These are phyloP conservation scores for Parapsyche elsis DNA, from an alignment of 1,140 invertebrate species.

Conservation along the genomic window DNA sequence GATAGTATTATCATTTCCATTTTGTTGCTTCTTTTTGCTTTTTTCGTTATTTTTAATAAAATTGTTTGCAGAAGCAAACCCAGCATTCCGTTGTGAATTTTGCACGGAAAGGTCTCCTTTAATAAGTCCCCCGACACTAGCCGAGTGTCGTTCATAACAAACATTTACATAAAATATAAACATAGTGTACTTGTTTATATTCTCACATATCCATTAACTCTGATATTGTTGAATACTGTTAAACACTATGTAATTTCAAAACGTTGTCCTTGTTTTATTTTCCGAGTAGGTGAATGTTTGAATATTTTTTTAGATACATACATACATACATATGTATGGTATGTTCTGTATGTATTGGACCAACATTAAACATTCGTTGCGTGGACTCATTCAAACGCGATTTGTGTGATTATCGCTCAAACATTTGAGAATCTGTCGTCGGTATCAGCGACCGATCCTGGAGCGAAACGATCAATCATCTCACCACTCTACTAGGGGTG, in stretches of 20 bases:
- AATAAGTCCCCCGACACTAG: constrained; percentile 12
- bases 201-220: neutral
- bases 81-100: neutral
- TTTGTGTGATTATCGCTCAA: neutral
- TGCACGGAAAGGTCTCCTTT: neutral
- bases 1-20: too few relatives aligned
- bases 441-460: neutral
- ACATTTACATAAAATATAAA: neutral
- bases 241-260: too few relatives aligned
- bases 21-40: neutral
- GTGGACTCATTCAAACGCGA: neutral
- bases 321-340: too few relatives aligned
- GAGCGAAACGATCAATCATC: constrained; percentile 6
- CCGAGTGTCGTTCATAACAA: neutral
- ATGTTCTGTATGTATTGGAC: neutral
- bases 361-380: neutral
- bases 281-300: too few relatives aligned
- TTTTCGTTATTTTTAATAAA: neutral
- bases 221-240: neutral
- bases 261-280: too few relatives aligned
- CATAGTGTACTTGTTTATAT: neutral
- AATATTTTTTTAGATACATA: too few relatives aligned
- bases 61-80: neutral
- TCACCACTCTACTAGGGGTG: neutral
- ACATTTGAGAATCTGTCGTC: neutral